Base-by-base conservation (phyloP, 2,797 vertebrate species). In the Falco biarmicus region DNA sequence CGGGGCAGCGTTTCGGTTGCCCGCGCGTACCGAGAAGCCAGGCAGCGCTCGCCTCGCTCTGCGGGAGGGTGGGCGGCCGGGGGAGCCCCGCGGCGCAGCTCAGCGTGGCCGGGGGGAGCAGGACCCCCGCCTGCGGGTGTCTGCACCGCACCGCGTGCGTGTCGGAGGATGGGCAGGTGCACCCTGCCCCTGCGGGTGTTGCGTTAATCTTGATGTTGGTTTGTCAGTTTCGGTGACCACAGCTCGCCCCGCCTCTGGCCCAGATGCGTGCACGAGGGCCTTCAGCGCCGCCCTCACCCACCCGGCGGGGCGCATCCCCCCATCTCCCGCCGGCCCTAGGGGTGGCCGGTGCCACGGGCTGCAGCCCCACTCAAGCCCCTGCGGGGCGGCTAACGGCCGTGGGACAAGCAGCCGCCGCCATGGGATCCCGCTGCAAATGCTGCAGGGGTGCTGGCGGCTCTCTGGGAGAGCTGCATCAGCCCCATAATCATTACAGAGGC, bases 1-100 rank as follows among this genome's bases (percentile, higher is more conserved):
- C 15, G 11, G n/a, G 3, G 0, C 5, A 0, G 1, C 0, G 17
- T 1, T 57, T 20, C 3, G 18, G 2, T 16, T 7, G 13, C 25
- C 37, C 1, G 88, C 32, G 68, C 31, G 50, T 18, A 31, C 1
- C 0, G 3, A 0, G 0, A 22, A 43, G 94, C 87, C 89, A 7
- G 87, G 95, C 8, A 4, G 88, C 80, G 11, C 1, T 0, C 1
- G 20, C 0, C 0, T 1, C 2, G 87, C 3, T 43, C 37, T 0
- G 28, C 4, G 3, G 6, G 7, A 0, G 57, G 15, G 57, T 68
- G 84, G 84, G 41, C 15, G 41, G 41, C 41, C 13, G 41, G 41
- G 41, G 41, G 15, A 43, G 15, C 15, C 41, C 41, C 41, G 11
- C 4, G 32, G 15, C 1, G 31, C 1, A 7, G 43, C 53, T 16